Conservation (phyloP, 2,797 vertebrate genomes). For the Rhodeus uyekii region DNA sequence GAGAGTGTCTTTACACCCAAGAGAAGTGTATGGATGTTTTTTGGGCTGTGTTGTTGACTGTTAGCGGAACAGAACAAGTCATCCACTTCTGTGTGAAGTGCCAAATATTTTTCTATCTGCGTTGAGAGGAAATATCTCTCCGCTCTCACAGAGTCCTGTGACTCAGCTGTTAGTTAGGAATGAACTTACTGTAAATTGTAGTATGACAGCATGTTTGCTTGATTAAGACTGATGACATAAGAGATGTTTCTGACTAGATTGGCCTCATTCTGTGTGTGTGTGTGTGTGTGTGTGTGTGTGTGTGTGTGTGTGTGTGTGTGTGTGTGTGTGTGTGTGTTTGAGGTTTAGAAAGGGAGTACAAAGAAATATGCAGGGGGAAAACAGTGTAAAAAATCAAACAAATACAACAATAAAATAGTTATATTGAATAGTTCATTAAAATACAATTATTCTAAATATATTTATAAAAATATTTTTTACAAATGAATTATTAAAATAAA, state of each 20-base stretch:
- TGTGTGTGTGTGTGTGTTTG: neutral
- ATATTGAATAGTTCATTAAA: too few species aligned
- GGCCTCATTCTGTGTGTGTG: neutral
- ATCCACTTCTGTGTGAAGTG: constrained; percentile 17
- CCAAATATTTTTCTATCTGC: constrained; percentile 46
- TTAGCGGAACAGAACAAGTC: constrained; percentile 35
- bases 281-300: neutral
- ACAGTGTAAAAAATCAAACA: neutral
- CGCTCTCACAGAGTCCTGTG: constrained; percentile 47
- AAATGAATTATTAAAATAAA: too few species aligned
- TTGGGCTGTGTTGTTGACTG: neutral
- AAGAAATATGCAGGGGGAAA: neutral
- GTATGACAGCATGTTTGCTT: constrained; percentile 26
- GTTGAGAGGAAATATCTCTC: constrained; percentile 27
- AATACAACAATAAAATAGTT: too few species aligned
- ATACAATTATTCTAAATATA: too few species aligned
- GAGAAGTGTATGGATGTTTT: neutral
- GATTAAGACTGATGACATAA: neutral
- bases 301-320: neutral
- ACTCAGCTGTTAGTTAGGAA: constrained; percentile 46
- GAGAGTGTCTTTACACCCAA: neutral
- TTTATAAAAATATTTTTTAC: too few species aligned
- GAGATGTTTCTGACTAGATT: constrained; percentile 11
- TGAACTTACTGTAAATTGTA: constrained; percentile 39
- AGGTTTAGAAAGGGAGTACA: neutral